A percentile compares a stretch with the other conserved stretches of the same genome.
These are phyloP conservation scores for Felis catus DNA, from an alignment of 2,113 vertebrate species.

Conservation along the genomic window DNA sequence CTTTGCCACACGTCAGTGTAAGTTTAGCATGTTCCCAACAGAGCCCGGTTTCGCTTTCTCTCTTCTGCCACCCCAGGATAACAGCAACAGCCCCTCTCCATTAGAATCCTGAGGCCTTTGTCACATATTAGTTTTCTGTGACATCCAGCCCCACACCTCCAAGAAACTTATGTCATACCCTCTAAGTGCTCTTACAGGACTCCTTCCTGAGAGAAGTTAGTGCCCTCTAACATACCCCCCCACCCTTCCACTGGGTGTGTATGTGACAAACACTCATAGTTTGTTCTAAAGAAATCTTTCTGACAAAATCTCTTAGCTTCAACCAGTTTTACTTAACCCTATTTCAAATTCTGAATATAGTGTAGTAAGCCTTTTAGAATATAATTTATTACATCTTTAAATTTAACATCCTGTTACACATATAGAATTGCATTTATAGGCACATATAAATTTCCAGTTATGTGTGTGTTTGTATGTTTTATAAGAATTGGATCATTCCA, in stretches of 20 bases:
- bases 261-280: not conserved
- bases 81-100: not conserved
- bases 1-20: not conserved
- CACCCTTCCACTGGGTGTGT: not conserved
- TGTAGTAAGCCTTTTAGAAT: not conserved
- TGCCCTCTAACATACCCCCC: not conserved
- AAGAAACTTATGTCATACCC: not conserved
- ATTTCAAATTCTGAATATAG: not conserved
- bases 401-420: not conserved
- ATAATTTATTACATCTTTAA: not conserved
- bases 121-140: not conserved
- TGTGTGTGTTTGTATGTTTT: not conserved
- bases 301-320: not conserved
- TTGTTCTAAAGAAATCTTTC: not conserved
- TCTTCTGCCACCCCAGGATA: not conserved
- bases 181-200: not conserved
- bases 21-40: not conserved
- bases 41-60: not conserved
- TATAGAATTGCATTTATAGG: not conserved
- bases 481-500: not conserved
- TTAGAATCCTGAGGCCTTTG: not conserved
- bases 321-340: not conserved
- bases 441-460: not conserved
- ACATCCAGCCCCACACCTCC: not conserved
- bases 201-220: not conserved